Conservation (phyloP, 2,888 invertebrate species). For the Zootermopsis nevadensis region DNA sequence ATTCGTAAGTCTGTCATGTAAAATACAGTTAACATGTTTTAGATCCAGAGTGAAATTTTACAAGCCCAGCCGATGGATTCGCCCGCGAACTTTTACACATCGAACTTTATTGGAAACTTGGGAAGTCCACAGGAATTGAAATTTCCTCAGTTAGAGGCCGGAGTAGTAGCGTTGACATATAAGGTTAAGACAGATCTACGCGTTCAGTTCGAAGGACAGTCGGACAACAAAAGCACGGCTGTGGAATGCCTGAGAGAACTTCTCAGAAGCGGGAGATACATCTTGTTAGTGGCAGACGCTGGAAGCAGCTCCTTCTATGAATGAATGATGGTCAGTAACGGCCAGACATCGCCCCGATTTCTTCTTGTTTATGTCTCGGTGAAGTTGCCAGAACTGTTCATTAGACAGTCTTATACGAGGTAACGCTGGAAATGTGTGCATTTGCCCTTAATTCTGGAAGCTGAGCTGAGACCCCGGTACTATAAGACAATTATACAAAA, state of each 20-base stretch:
- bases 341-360: slow-evolving; percentile 1
- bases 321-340: background rate
- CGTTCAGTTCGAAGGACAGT: background rate
- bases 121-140: no score
- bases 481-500: no score
- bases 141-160: no score
- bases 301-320: background rate
- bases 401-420: background rate
- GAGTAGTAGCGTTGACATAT: background rate
- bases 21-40: no score
- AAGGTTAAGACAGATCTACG: background rate
- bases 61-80: no score
- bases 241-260: background rate
- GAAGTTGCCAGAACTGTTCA: background rate
- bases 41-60: no score
- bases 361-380: background rate
- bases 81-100: no score
- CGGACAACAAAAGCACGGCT: background rate
- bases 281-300: background rate
- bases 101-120: no score
- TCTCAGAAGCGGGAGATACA: background rate
- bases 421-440: background rate
- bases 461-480: no score
- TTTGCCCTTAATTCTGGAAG: background rate
- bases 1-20: no score